Conservation (phyloP, 2,888 invertebrate species). For the Thymelicus sylvestris region DNA sequence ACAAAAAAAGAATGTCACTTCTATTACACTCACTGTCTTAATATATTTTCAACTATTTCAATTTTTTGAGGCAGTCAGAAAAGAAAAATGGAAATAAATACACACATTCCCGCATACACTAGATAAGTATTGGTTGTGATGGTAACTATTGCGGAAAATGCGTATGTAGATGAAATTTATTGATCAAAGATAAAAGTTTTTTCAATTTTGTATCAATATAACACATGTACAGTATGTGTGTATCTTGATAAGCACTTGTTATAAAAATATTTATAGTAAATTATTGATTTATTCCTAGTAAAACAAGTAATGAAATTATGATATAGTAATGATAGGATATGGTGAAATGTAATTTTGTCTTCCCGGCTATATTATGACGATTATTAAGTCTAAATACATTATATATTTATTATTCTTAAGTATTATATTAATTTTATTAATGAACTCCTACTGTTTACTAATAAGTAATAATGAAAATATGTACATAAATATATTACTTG, state of each 20-base stretch:
- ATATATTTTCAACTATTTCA: not conserved
- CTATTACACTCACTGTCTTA: not conserved
- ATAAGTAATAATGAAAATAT: not conserved
- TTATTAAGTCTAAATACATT: constrained; percentile 8
- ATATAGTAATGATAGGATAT: constrained; percentile 34
- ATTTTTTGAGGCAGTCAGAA: no score
- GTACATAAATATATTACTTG: not conserved
- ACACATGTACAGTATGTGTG: no score
- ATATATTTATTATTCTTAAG: constrained; percentile 10
- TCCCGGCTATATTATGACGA: constrained; percentile 50
- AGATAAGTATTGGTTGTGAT: constrained; percentile 3
- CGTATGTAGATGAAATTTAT: constrained; percentile 13
- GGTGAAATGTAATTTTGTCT: constrained; percentile 47
- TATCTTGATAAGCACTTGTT: constrained; percentile 11
- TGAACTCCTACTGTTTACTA: not conserved
- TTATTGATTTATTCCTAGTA: constrained; percentile 28
- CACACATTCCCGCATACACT: no score
- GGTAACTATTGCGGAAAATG: not conserved
- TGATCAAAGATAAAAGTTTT: not conserved
- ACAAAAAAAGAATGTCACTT: no score
- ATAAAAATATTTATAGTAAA: constrained; percentile 34
- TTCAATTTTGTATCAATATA: no score
- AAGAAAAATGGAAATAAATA: no score
- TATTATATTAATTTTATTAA: not conserved
- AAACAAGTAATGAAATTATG: constrained; percentile 26